A percentile compares a stretch with the other conserved stretches of the same genome.
Conservation (phyloP, 2,888 invertebrate species). For the Rambutsinella grinnellia region DNA sequence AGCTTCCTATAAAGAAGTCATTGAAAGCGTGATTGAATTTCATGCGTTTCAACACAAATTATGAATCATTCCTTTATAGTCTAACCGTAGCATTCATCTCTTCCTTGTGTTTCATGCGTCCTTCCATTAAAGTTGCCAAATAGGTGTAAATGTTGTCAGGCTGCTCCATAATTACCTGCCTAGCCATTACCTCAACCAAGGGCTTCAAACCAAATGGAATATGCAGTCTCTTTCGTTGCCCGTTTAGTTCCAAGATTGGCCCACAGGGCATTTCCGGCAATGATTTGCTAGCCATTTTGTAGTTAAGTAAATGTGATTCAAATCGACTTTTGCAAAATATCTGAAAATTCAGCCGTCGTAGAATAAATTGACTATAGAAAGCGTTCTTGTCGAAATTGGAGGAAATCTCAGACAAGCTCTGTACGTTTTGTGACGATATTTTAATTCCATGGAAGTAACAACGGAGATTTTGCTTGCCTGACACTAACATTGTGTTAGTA, state of each 20-base stretch:
- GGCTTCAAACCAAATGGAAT: constrained; percentile 62
- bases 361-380: too few species aligned
- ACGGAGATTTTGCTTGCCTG: too few species aligned
- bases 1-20: neutral
- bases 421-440: too few species aligned
- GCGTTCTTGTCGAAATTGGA: too few species aligned
- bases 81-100: constrained; percentile 16
- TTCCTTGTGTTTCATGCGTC: constrained; percentile 32
- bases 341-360: too few species aligned
- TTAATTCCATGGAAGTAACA: too few species aligned
- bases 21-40: neutral
- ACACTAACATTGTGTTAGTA: too few species aligned
- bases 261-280: constrained; percentile 63
- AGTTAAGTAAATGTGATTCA: too few species aligned
- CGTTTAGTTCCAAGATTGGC: constrained; percentile 61
- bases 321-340: too few species aligned
- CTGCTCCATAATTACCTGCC: constrained; percentile 57
- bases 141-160: constrained; percentile 59
- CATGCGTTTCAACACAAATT: neutral
- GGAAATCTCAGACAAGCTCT: too few species aligned
- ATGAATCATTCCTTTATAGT: neutral
- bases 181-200: constrained; percentile 61
- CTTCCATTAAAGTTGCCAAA: constrained; percentile 54
- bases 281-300: constrained; percentile 42
- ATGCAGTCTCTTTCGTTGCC: constrained; percentile 61